Percentiles rank a stretch among this genome's conserved stretches.
phyloP scores from a whole-genome alignment of 2,113 vertebrate genomes.

The Stegastes partitus region DNA sequence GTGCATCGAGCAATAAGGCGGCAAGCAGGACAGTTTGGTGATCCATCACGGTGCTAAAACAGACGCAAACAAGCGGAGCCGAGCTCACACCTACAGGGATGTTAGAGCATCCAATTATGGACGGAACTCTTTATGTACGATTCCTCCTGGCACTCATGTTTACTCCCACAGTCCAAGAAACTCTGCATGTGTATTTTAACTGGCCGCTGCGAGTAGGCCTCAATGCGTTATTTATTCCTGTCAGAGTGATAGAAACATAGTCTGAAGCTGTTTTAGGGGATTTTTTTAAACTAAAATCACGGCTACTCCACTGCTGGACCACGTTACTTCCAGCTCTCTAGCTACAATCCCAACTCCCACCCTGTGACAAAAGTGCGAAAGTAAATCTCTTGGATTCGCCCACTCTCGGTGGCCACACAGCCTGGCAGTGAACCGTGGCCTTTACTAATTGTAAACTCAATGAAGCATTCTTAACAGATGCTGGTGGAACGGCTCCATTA shows the following conservation, averaged over 20 bases:
- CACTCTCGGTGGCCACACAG: constrained; percentile 60
- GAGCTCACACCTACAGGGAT: constrained; percentile 13
- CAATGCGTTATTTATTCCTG: too few species aligned
- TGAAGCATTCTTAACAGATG: constrained; percentile 87
- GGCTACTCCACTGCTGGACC: neutral
- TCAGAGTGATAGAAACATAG: too few species aligned
- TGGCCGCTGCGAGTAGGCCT: too few species aligned
- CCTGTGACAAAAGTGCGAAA: constrained; percentile 23
- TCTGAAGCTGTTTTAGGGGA: too few species aligned
- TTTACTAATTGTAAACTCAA: constrained; percentile 84
- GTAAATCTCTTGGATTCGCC: constrained; percentile 23
- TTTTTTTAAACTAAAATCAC: too few species aligned
- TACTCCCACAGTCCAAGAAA: constrained; percentile 5
- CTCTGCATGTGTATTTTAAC: neutral
- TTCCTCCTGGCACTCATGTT: constrained; percentile 12
- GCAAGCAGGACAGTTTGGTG: neutral
- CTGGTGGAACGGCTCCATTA: constrained; percentile 84
- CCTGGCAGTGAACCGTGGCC: constrained; percentile 77
- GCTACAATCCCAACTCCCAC: constrained; percentile 16
- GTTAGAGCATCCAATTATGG: constrained; percentile 8
- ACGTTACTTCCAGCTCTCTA: neutral
- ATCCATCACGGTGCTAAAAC: neutral
- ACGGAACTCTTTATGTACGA: neutral
- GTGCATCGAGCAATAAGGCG: constrained; percentile 1
- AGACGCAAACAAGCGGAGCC: constrained; percentile 4